Conservation (phyloP, 2,888 invertebrate species). For the Tineola bisselliella region DNA sequence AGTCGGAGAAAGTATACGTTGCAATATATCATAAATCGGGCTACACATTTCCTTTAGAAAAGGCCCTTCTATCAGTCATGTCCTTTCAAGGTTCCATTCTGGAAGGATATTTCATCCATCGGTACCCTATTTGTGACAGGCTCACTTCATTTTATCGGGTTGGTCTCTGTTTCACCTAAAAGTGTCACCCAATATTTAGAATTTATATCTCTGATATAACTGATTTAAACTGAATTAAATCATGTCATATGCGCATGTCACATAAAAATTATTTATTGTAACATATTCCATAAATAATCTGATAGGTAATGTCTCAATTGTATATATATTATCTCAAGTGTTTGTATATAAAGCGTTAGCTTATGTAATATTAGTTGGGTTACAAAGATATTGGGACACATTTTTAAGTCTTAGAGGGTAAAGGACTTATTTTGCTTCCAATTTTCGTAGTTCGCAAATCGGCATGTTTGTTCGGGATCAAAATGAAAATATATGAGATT, state of each 20-base stretch:
- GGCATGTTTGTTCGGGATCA: slow-evolving; percentile 11
- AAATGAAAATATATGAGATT: slow-evolving; percentile 8
- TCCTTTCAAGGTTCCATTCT: neutral
- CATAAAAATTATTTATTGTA: no score
- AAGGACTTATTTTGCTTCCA: slow-evolving; percentile 7
- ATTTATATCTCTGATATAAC: no score
- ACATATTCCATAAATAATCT: no score
- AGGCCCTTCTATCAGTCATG: slow-evolving; percentile 10
- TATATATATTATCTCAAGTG: no score
- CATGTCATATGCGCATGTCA: no score
- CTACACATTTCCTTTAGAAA: slow-evolving; percentile 8
- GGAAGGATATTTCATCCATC: slow-evolving; percentile 10
- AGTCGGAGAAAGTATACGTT: neutral
- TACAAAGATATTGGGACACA: neutral
- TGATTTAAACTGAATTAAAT: no score
- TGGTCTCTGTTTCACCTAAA: neutral
- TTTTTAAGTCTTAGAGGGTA: neutral
- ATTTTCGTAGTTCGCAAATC: slow-evolving; percentile 11
- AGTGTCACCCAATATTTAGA: neutral
- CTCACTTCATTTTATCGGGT: slow-evolving; percentile 15
- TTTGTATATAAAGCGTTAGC: no score
- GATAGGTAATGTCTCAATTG: no score
- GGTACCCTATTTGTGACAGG: slow-evolving; percentile 15
- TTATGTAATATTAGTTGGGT: no score
- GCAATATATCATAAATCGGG: slow-evolving; percentile 10